These are phyloP conservation scores for Pachydiplax longipennis DNA, from an alignment of 2,888 invertebrate genomes.

Conservation along the genomic window DNA sequence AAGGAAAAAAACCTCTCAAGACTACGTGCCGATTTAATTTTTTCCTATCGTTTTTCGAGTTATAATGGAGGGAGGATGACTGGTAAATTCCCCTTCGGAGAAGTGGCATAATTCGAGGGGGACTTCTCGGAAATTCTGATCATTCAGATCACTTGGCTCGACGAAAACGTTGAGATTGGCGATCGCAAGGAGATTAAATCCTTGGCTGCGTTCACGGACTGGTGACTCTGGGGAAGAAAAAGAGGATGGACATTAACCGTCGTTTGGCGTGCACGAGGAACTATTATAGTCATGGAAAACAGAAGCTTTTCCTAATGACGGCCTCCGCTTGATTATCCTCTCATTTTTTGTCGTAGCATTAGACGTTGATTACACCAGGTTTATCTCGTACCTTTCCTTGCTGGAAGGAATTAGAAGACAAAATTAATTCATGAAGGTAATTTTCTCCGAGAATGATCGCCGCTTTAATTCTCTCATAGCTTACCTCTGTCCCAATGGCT, in stretches of 20 bases:
- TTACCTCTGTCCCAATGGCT: background rate
- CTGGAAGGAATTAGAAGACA: background rate
- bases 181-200: background rate
- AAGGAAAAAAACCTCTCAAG: background rate
- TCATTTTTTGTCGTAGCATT: background rate
- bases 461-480: background rate
- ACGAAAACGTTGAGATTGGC: background rate
- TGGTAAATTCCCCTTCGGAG: background rate
- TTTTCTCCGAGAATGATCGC: background rate
- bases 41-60: background rate
- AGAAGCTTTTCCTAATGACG: background rate
- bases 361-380: background rate
- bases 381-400: background rate
- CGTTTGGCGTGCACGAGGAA: background rate
- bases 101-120: background rate
- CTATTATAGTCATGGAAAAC: background rate
- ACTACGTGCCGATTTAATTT: background rate
- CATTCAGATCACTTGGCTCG: constrained; percentile 15
- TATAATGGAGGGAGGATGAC: background rate
- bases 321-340: background rate
- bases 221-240: background rate
- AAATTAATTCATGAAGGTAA: background rate
- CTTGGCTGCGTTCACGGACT: constrained; percentile 5
- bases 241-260: background rate
- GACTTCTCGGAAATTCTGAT: constrained; percentile 11